A percentile compares a stretch with the other conserved stretches of the same genome.
Conservation (phyloP, 2,888 invertebrate genomes). For the Galerucella nymphaeae region DNA sequence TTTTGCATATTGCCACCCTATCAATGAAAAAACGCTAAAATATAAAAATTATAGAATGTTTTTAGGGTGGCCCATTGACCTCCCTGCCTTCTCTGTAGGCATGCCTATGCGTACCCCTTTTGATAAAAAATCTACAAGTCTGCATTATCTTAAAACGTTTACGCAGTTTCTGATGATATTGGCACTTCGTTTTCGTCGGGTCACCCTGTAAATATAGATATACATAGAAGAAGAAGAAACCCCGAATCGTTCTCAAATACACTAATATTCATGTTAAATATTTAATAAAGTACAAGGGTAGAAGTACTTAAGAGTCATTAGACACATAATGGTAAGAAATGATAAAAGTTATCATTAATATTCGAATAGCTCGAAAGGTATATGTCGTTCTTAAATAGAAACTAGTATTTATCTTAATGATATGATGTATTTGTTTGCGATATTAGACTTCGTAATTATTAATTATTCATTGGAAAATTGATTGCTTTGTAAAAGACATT, state of each 20-base stretch:
- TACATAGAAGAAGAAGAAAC: slow-evolving; percentile 1
- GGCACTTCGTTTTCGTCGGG: too few relatives aligned
- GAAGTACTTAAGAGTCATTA: slow-evolving; percentile 39
- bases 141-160: background rate
- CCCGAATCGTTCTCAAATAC: slow-evolving; percentile 18
- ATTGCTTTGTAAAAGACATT: slow-evolving; percentile 37
- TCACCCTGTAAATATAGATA: too few relatives aligned
- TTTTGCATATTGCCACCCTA: too few relatives aligned
- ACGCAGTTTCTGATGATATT: background rate
- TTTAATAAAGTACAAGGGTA: slow-evolving; percentile 27
- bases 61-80: too few relatives aligned
- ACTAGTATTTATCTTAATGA: slow-evolving; percentile 46
- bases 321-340: slow-evolving; percentile 40
- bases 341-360: slow-evolving; percentile 36
- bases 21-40: too few relatives aligned
- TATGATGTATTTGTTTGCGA: slow-evolving; percentile 47
- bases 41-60: too few relatives aligned
- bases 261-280: slow-evolving; percentile 31
- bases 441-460: slow-evolving; percentile 49
- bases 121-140: too few relatives aligned
- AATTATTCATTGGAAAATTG: slow-evolving; percentile 43
- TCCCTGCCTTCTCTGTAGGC: too few relatives aligned
- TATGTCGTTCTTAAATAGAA: slow-evolving; percentile 39
- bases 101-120: too few relatives aligned
- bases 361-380: slow-evolving; percentile 32